phyloP scores from a whole-genome alignment of 2,888 invertebrate genomes.

The Agrotis exclamationis region DNA sequence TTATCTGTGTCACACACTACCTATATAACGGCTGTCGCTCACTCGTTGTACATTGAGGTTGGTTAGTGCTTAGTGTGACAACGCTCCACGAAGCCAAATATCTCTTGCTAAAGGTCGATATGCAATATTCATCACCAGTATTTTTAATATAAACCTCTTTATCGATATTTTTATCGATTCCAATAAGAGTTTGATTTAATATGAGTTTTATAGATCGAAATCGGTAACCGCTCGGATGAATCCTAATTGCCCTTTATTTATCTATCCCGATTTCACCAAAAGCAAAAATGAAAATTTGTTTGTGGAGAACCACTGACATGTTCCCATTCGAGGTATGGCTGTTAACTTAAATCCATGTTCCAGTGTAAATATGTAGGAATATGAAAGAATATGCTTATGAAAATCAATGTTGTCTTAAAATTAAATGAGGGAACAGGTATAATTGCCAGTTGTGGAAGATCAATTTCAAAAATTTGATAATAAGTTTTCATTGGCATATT shows the following conservation, averaged over 20 bases:
- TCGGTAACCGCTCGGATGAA: constrained; percentile 17
- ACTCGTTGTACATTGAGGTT: too few relatives aligned
- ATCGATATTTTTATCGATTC: neutral
- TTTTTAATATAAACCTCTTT: neutral
- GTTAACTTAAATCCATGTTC: constrained; percentile 35
- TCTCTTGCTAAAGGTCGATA: neutral
- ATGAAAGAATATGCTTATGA: constrained; percentile 50
- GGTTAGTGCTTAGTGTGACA: too few relatives aligned
- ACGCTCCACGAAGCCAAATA: too few relatives aligned
- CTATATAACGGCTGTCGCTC: too few relatives aligned
- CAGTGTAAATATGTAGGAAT: constrained; percentile 30
- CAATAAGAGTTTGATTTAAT: neutral
- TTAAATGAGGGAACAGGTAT: neutral
- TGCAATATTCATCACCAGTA: neutral
- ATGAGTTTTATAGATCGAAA: neutral
- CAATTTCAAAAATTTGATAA: neutral
- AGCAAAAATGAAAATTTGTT: neutral
- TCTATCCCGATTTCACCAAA: neutral
- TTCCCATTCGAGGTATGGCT: constrained; percentile 49
- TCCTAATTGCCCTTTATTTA: neutral
- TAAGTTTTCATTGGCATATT: constrained; percentile 53
- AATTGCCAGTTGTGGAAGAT: neutral
- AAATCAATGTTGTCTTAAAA: constrained; percentile 26
- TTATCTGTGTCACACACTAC: too few relatives aligned
- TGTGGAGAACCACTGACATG: too few relatives aligned